Evolutionary conservation across 2,888 invertebrate species (phyloP).

Genomic region (Trisateles emortualis): DNA sequence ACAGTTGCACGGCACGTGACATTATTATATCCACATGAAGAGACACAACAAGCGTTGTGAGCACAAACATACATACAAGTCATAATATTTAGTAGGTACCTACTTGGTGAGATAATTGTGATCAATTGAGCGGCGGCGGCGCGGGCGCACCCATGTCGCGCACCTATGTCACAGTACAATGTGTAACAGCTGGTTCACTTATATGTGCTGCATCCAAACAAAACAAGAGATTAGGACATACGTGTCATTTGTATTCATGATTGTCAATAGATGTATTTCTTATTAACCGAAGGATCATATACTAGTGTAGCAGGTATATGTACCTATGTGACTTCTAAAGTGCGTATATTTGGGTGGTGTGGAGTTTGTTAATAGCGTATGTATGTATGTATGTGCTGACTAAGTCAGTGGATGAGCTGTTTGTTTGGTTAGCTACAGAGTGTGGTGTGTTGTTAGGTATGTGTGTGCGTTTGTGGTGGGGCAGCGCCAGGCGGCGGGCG

Average conservation of each 20-base stretch:
- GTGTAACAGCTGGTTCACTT: neutral
- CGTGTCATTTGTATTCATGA: no score
- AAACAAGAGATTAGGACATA: no score
- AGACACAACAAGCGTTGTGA: neutral
- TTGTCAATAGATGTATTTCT: no score
- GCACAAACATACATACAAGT: neutral
- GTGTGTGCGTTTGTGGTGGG: neutral
- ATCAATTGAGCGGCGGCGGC: constrained; percentile 15
- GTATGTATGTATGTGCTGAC: neutral
- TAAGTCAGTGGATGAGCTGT: neutral
- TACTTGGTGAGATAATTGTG: constrained; percentile 16
- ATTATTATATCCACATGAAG: neutral
- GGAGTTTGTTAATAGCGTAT: no score
- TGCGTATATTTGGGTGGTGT: no score
- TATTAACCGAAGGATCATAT: no score
- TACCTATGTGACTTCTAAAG: no score
- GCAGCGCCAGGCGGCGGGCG: no score
- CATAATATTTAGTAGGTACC: neutral
- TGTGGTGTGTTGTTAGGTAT: neutral
- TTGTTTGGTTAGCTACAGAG: neutral
- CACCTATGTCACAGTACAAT: no score
- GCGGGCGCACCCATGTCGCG: neutral
- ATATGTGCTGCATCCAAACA: no score
- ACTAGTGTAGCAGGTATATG: no score
- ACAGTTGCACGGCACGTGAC: neutral